Evolutionary conservation across 2,113 vertebrate genomes (phyloP), one percentile per base, ranked within the genome.

Genomic region (Phalacrocorax pelagicus): DNA sequence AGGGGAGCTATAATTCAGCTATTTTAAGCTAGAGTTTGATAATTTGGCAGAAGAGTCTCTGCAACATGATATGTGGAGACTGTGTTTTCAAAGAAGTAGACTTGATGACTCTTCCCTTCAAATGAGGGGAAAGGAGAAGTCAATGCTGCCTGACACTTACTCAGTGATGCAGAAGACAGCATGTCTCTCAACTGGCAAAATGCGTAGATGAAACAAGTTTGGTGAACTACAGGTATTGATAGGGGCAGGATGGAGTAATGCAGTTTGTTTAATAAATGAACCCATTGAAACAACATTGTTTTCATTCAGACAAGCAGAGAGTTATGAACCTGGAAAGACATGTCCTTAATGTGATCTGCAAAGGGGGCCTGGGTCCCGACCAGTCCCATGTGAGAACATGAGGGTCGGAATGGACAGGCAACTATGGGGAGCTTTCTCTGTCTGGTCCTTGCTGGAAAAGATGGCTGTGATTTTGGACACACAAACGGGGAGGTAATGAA

Each of bases 21-120:
- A 94, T 97, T 97, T 97, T 95, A 94, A 96, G 86, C 40, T 78
- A 24, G 86, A 93, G 75, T 83, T 95, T 63, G 81, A 92, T 94
- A 83, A 23, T 92, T 94, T 97, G 92, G 89, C 80, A 84, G 80
- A 89, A 91, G 75, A 96, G 81, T 89, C 63, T 94, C 57, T 84
- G 95, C 94, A 92, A 89, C 36, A 9, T 78, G 94, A 87, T 96
- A 73, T 4, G 32, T 51, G 36, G 40, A 84, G 91, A 15, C 77
- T 65, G 44, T 2, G 2, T 91, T 96, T 94, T 94, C 86, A 86
- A 55, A 95, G 77, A 66, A 67, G 73, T 67, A n/a, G 63, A 38
- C 47, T 77, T 6, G 5, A 49, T 94, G 79, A 85, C 63, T 75
- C 88, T 88, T 94, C 32, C 59, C 42, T 84, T 91, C 55, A 81